A percentile compares a stretch with the other conserved stretches of the same genome.
These are phyloP conservation scores for Philonicus albiceps DNA, from an alignment of 2,888 invertebrate genomes.

Conservation along the genomic window DNA sequence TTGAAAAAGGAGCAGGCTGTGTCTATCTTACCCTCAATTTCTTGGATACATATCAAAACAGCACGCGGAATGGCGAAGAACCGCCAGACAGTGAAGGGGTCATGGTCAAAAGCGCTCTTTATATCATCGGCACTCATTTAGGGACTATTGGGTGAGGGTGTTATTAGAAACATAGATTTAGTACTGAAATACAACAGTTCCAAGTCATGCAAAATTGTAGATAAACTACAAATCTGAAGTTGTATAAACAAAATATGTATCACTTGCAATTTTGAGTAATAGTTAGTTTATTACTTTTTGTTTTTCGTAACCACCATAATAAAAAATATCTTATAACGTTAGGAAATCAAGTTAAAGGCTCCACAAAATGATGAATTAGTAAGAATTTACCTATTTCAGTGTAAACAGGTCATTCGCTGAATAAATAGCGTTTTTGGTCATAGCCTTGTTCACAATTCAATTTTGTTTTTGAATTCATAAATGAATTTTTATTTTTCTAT, in stretches of 20 bases:
- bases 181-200: not conserved
- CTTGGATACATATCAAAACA: conserved; percentile 26
- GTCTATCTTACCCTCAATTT: conserved; percentile 29
- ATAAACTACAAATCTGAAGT: not conserved
- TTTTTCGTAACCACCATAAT: not conserved
- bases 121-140: not conserved
- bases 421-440: conserved; percentile 1
- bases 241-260: not conserved
- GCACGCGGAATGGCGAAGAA: not conserved
- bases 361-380: not conserved
- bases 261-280: not conserved
- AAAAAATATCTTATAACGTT: not conserved
- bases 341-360: not conserved
- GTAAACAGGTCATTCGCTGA: not conserved
- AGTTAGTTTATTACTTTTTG: not conserved
- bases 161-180: not conserved
- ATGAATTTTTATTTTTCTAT: not conserved
- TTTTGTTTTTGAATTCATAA: not conserved
- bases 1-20: conserved; percentile 29
- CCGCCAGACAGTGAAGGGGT: not conserved
- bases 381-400: not conserved
- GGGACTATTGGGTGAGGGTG: not conserved
- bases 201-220: not conserved
- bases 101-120: not conserved
- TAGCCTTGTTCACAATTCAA: not conserved